Base-by-base conservation (phyloP, 1,140 invertebrate species). In the Belonocnema kinseyi region DNA sequence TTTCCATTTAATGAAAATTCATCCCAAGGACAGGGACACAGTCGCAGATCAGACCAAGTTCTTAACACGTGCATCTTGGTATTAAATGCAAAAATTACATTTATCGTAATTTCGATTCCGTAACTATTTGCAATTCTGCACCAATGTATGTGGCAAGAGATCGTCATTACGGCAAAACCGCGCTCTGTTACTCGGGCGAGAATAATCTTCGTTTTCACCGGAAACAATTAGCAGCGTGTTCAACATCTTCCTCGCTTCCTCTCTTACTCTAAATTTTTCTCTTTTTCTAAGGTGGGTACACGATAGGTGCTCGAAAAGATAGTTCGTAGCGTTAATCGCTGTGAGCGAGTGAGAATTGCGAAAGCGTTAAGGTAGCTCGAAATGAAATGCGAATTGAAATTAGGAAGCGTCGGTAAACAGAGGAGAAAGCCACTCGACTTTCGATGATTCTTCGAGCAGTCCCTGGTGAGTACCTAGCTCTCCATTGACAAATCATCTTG, bases 181-280 rank as follows among this genome's bases (percentile, higher is more conserved):
- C 40, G 14, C n/a, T 21, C 26, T 33, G 21, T 17, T 56, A 56
- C 12, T 26, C 76, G 61, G 80, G 81, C 82, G 75, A 81, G 77
- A 83, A 78, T 80, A 77, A 80, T 80, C 75, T 73, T 56, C 75
- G 82, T 84, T 87, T 87, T 85, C 85, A 85, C 80, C 83, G 86
- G 86, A 87, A 87, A 81, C 84, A 86, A 87, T 87, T 87, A 87
- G 82, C 82, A 83, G 74, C 79, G 66, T 74, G 66, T 78, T 10
- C 58, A 33, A 33, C 26, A 26, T 84, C 76, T 82, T 79, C 82
- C 77, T 80, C 74, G 53, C 80, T 75, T 78, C 73, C 78, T 80
- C 77, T 79, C 53, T 46, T 17, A 17, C 58, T 17, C n/a, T 12
- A 13, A 10, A 19, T 66, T 21, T 61, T 61, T 54, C 73, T 58